phyloP scores from a whole-genome alignment of 2,888 invertebrate genomes.

The Cheilosia urbana region DNA sequence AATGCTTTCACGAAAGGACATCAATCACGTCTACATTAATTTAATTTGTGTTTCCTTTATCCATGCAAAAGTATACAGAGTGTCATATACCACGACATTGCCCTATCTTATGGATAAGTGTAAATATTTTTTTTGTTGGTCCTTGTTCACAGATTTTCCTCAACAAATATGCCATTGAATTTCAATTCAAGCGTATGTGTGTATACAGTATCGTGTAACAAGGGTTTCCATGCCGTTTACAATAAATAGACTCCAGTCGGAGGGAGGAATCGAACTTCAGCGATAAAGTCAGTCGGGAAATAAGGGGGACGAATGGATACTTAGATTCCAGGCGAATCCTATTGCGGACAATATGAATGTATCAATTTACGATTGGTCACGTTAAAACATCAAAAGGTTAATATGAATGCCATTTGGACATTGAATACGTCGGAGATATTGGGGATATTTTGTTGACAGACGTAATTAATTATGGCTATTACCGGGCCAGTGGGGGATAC shows the following conservation, averaged over 20 bases:
- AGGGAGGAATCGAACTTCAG: slow-evolving; percentile 14
- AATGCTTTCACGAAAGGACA: slow-evolving; percentile 34
- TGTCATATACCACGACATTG: slow-evolving; percentile 18
- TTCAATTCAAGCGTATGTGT: slow-evolving; percentile 16
- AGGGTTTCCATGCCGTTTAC: slow-evolving; percentile 16
- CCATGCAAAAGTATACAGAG: slow-evolving; percentile 15
- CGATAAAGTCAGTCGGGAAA: slow-evolving; percentile 26
- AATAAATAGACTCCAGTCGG: slow-evolving; percentile 25
- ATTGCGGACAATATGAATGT: slow-evolving; percentile 12
- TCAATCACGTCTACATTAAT: slow-evolving; percentile 52
- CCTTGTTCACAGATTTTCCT: background rate
- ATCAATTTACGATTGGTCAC: slow-evolving; percentile 54
- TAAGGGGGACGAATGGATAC: slow-evolving; percentile 3
- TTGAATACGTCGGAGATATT: background rate
- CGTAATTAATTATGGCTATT: slow-evolving; percentile 51
- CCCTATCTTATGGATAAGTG: background rate
- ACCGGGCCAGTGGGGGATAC: background rate
- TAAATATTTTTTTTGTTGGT: background rate
- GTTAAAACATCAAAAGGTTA: slow-evolving; percentile 33
- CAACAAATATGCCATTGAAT: background rate
- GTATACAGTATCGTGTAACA: slow-evolving; percentile 8
- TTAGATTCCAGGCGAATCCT: background rate
- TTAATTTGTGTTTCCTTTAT: slow-evolving; percentile 16
- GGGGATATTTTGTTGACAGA: slow-evolving; percentile 39
- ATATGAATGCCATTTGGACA: slow-evolving; percentile 6